A percentile compares a stretch with the other conserved stretches of the same genome.
phyloP scores from a whole-genome alignment of 2,888 invertebrate genomes.

The Leistus spinibarbis region DNA sequence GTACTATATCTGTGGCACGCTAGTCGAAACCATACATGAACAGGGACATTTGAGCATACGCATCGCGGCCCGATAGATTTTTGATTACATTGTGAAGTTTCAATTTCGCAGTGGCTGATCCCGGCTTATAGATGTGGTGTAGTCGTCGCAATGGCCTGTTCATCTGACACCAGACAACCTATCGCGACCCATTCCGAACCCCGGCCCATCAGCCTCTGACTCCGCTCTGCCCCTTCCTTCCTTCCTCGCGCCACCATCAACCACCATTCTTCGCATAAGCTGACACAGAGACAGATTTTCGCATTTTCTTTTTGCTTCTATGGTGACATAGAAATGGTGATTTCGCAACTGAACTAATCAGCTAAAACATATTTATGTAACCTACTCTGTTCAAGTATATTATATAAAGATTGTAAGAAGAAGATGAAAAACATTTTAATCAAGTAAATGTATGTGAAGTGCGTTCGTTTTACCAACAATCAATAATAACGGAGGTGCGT shows the following conservation, averaged over 20 bases:
- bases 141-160: not conserved
- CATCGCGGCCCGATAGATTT: slow-evolving; percentile 39
- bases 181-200: not conserved
- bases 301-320: not conserved
- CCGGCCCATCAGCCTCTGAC: not conserved
- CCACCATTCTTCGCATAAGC: too few relatives aligned
- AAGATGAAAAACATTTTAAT: too few relatives aligned
- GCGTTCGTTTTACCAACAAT: too few relatives aligned
- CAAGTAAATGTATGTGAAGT: too few relatives aligned
- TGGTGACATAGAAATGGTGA: not conserved
- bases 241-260: too few relatives aligned
- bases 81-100: slow-evolving; percentile 44
- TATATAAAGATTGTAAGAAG: too few relatives aligned
- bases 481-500: too few relatives aligned
- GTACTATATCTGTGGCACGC: not conserved
- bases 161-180: slow-evolving; percentile 1
- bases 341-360: too few relatives aligned
- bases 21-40: not conserved
- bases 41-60: not conserved
- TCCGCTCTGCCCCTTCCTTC: not conserved
- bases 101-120: slow-evolving; percentile 42
- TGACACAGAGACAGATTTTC: not conserved
- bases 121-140: slow-evolving; percentile 40
- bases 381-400: too few relatives aligned
- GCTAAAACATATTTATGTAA: too few relatives aligned